Evolutionary conservation across 2,113 vertebrate genomes (phyloP).

Genomic region (Phaethon lepturus): DNA sequence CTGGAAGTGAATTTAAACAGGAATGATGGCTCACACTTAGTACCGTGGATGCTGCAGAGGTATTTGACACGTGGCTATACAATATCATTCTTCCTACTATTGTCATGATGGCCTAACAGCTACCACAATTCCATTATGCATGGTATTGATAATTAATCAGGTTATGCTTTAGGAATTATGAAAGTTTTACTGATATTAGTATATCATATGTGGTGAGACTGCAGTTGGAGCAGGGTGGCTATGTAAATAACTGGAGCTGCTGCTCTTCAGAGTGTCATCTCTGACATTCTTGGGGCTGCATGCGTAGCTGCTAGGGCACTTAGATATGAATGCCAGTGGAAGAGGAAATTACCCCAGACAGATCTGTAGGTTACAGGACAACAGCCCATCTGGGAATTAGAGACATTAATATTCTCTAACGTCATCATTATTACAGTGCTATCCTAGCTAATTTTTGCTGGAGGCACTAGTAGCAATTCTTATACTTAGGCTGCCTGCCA

Average conservation of each 20-base stretch:
- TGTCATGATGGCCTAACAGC: not conserved
- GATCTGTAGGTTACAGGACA: not conserved
- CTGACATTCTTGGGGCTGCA: not conserved
- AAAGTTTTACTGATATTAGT: not conserved
- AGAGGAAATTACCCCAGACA: not conserved
- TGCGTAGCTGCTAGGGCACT: not conserved
- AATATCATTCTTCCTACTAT: not conserved
- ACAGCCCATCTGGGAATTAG: not conserved
- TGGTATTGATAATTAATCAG: not conserved
- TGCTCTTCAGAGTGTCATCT: not conserved
- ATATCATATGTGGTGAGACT: not conserved
- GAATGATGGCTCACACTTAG: not conserved
- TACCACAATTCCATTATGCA: not conserved
- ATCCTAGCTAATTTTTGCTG: conserved; percentile 8
- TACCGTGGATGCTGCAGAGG: not conserved
- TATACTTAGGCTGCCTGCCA: not conserved
- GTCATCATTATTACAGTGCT: not conserved
- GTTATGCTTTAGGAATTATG: not conserved
- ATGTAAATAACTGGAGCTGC: not conserved
- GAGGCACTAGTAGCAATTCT: not conserved
- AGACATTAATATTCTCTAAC: not conserved
- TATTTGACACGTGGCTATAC: not conserved
- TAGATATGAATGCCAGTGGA: not conserved
- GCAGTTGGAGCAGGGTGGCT: not conserved
- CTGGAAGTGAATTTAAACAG: not conserved